A percentile compares a stretch with the other conserved stretches of the same genome.
Evolutionary conservation across 2,888 invertebrate species (phyloP).

Genomic region (Protophormia terraenovae): DNA sequence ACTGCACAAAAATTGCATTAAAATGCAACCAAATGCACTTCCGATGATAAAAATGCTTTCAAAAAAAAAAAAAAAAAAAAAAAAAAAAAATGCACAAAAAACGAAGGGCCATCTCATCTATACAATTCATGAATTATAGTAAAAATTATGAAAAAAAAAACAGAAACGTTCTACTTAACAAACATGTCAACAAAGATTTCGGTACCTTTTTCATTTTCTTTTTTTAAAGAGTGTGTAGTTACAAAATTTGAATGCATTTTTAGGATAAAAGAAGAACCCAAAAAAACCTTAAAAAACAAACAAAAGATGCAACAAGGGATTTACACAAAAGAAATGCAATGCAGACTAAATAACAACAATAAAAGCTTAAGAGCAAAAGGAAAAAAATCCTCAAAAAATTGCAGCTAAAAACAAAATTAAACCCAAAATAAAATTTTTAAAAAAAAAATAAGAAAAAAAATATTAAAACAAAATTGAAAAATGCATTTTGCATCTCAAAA

Average conservation of each 20-base stretch:
- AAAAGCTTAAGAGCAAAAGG: neutral
- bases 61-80: too few species aligned
- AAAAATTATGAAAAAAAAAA: constrained; percentile 20
- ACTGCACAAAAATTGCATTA: constrained; percentile 70
- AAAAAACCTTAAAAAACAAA: constrained; percentile 42
- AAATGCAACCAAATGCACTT: constrained; percentile 70
- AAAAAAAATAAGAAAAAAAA: constrained; percentile 37
- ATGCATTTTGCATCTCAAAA: constrained; percentile 66
- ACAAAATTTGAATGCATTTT: constrained; percentile 54
- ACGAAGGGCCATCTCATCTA: constrained; percentile 1
- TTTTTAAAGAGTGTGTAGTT: neutral
- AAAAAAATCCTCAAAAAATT: constrained; percentile 40
- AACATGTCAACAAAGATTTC: constrained; percentile 47
- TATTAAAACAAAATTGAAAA: constrained; percentile 47
- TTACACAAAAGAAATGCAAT: constrained; percentile 63
- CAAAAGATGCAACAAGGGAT: constrained; percentile 57
- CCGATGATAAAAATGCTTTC: constrained; percentile 63
- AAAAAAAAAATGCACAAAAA: constrained; percentile 69
- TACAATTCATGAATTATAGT: constrained; percentile 6
- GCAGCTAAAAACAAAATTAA: constrained; percentile 24
- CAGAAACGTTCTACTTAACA: constrained; percentile 21
- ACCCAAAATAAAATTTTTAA: too few species aligned
- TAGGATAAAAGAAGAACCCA: constrained; percentile 32
- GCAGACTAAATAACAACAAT: constrained; percentile 18
- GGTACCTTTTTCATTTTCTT: constrained; percentile 17